Conservation (phyloP, 1,140 invertebrate genomes). For the Homarus americanus region DNA sequence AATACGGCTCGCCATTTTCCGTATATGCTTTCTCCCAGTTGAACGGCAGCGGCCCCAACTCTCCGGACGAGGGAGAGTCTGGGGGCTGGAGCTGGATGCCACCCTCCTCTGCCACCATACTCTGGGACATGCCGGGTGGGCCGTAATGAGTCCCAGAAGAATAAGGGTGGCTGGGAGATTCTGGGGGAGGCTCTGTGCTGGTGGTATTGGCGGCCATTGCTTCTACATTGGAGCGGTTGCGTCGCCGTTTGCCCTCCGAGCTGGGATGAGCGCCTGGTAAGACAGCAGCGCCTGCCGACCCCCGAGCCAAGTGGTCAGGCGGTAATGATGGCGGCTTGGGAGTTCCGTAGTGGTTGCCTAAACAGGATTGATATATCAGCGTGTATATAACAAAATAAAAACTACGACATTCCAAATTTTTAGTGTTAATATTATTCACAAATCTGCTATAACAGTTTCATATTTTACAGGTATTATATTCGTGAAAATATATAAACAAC, state of each 20-base stretch:
- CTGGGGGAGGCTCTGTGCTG: constrained; percentile 75
- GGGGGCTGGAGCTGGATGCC: constrained; percentile 55
- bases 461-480: no score
- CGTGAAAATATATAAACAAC: no score
- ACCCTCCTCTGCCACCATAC: constrained; percentile 67
- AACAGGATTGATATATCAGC: neutral
- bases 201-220: constrained; percentile 79
- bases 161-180: constrained; percentile 63
- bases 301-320: constrained; percentile 76
- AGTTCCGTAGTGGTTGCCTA: constrained; percentile 81
- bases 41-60: constrained; percentile 92
- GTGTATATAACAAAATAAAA: constrained; percentile 9
- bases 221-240: constrained; percentile 82
- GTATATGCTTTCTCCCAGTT: constrained; percentile 99
- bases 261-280: constrained; percentile 81
- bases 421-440: neutral
- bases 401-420: neutral
- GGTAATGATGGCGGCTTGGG: constrained; percentile 79
- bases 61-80: constrained; percentile 76
- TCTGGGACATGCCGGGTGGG: constrained; percentile 52
- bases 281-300: constrained; percentile 75
- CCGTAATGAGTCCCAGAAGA: constrained; percentile 46
- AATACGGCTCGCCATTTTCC: constrained; percentile 97
- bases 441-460: neutral
- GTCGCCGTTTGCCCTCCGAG: constrained; percentile 81